Conservation (phyloP, 1,140 invertebrate species). For the Nylanderia fulva region DNA sequence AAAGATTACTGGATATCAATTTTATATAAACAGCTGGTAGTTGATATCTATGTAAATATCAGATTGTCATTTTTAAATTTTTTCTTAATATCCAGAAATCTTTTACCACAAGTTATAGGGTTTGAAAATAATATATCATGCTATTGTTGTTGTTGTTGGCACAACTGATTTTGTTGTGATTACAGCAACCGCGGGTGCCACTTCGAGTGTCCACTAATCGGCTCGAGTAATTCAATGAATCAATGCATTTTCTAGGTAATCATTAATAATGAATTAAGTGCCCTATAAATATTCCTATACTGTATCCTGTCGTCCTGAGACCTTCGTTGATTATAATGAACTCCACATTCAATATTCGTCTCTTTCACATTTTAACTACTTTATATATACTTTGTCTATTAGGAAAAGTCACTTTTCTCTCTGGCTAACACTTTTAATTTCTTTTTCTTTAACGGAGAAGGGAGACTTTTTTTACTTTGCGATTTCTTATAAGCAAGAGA, state of each 20-base stretch:
- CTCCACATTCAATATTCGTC: slow-evolving; percentile 72
- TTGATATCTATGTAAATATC: neutral
- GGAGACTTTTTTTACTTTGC: slow-evolving; percentile 1
- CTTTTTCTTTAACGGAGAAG: slow-evolving; percentile 2
- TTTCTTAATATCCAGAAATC: slow-evolving; percentile 59
- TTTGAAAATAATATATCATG: slow-evolving; percentile 75
- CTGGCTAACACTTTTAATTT: neutral
- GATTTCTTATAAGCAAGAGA: slow-evolving; percentile 7
- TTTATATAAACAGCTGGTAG: neutral
- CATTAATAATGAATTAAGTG: slow-evolving; percentile 85
- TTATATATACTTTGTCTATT: slow-evolving; percentile 10
- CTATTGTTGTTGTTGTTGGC: slow-evolving; percentile 83
- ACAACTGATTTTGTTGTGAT: slow-evolving; percentile 87
- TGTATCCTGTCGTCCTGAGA: slow-evolving; percentile 73
- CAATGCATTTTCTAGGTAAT: slow-evolving; percentile 86
- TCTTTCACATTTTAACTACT: neutral
- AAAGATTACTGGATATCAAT: slow-evolving; percentile 54
- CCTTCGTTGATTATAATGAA: slow-evolving; percentile 63
- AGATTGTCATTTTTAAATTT: neutral
- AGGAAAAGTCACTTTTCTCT: neutral
- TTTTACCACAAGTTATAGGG: slow-evolving; percentile 60
- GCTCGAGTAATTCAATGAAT: slow-evolving; percentile 86
- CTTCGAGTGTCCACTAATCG: slow-evolving; percentile 85
- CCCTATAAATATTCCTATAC: slow-evolving; percentile 77
- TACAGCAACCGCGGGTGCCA: slow-evolving; percentile 85